Evolutionary conservation across 2,888 invertebrate genomes (phyloP).

Genomic region (Tetragnatha montana): DNA sequence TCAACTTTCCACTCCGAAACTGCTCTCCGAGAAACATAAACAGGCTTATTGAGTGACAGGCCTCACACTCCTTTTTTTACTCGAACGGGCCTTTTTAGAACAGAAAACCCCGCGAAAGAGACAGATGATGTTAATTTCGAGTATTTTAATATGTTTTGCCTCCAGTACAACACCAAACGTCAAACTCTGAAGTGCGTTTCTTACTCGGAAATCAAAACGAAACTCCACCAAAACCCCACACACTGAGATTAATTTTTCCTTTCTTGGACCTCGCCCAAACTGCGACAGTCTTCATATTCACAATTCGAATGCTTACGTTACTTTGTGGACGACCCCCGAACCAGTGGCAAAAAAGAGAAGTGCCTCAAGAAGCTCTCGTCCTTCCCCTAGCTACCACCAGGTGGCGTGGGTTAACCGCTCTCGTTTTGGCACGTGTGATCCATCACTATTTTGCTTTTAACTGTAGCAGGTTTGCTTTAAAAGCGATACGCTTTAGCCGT

Average conservation of each 20-base stretch:
- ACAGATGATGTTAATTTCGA: slow-evolving; percentile 14
- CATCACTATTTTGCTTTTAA: slow-evolving; percentile 71
- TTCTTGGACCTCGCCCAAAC: neutral
- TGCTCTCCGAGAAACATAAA: neutral
- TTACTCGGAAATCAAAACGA: slow-evolving; percentile 20
- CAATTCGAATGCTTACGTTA: neutral
- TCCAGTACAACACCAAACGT: slow-evolving; percentile 7
- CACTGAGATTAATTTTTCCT: slow-evolving; percentile 24
- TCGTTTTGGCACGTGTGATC: slow-evolving; percentile 65
- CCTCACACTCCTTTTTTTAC: neutral
- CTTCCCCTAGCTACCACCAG: slow-evolving; percentile 61
- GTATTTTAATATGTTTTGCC: slow-evolving; percentile 18
- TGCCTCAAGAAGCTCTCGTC: slow-evolving; percentile 8
- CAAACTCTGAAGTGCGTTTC: slow-evolving; percentile 14
- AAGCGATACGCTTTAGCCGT: slow-evolving; percentile 64
- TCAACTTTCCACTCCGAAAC: neutral
- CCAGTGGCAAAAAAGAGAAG: neutral
- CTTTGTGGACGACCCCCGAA: slow-evolving; percentile 23
- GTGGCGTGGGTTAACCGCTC: slow-evolving; percentile 62
- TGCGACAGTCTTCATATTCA: neutral
- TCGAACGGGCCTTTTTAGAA: neutral
- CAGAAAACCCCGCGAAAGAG: neutral
- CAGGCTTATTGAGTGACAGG: neutral
- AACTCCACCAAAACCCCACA: neutral
- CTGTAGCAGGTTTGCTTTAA: slow-evolving; percentile 68